phyloP scores from a whole-genome alignment of 64 coral and sea anemone genomes.

The Catalaphyllia jardinei region DNA sequence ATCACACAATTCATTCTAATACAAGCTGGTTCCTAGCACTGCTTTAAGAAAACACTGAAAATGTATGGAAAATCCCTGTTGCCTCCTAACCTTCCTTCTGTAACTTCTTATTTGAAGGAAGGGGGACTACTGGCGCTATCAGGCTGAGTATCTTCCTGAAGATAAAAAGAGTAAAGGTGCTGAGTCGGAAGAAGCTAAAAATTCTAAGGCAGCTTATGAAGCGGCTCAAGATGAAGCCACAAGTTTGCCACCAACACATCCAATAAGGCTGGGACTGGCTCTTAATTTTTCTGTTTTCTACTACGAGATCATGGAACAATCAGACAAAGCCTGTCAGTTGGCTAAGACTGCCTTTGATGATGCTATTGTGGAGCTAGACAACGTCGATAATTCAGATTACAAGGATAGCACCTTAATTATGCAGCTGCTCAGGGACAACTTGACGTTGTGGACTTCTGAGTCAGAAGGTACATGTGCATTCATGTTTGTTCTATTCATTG shows the following conservation, averaged over 20 bases:
- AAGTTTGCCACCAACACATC: conserved; percentile 52
- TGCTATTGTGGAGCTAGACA: conserved; percentile 38
- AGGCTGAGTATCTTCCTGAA: conserved; percentile 76
- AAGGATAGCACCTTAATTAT: conserved; percentile 82
- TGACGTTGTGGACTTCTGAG: conserved; percentile 74
- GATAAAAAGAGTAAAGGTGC: conserved; percentile 12
- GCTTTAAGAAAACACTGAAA: not conserved
- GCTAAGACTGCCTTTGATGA: conserved; percentile 70
- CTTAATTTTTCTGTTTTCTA: conserved; percentile 91
- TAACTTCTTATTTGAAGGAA: conserved; percentile 75
- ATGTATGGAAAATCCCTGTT: conserved; percentile 12
- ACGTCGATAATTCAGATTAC: conserved; percentile 36
- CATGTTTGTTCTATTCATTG: not conserved
- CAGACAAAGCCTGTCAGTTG: conserved; percentile 58
- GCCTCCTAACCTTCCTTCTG: conserved; percentile 34
- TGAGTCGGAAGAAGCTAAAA: not conserved
- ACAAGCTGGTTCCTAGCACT: not conserved
- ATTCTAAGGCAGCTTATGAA: not conserved
- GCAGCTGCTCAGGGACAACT: conserved; percentile 81
- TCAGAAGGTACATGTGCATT: conserved; percentile 5
- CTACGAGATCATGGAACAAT: conserved; percentile 76
- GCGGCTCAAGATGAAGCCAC: conserved; percentile 52
- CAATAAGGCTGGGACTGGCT: conserved; percentile 76
- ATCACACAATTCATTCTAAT: no score
- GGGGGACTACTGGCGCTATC: conserved; percentile 92